Evolutionary conservation across 2,113 vertebrate species (phyloP), one percentile per base, ranked within the genome.

Genomic region (Meriones unguiculatus): DNA sequence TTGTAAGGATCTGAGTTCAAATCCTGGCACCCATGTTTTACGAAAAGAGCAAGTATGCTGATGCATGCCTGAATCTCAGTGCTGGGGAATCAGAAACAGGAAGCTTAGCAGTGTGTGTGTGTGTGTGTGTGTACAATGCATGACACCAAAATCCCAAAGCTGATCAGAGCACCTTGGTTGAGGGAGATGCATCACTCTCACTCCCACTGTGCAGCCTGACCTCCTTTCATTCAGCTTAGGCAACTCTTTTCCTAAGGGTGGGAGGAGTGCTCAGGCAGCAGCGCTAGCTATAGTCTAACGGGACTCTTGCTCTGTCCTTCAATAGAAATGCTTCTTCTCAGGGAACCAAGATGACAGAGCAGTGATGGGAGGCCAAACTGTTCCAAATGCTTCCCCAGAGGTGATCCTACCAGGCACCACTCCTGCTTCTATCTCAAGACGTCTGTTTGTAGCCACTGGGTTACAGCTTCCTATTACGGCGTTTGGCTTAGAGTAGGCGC

Each of bases 401-500:
- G 54, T 78, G 28, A 84, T 3, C 0, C 35, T n/a, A 82, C 89
- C 94, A 77, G 67, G 11, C 4, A 6, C 20, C 17, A 76, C 52
- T 75, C 20, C 5, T 90, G 25, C 65, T 73, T 94, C 73, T 25
- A n/a, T 91, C 75, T 72, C 59, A 46, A 93, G 72, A 69, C 17
- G 10, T 76, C 84, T 95, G 72, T 35, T 82, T 91, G 35, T 69
- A 85, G 1, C 46, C 89, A 32, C 2, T 70, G 41, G 12, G 5
- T 41, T 12, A 82, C 10, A 38, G 59, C 25, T 95, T 54, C n/a
- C 80, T 17, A 15, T 30, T 77, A 69, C 46, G 18, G n/a, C 52
- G 25, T 80, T 85, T 70, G 38, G 84, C 82, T 88, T 88, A 52
- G 7, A 80, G 46, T 76, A 67, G 94, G 72, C 90, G 90, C 6